These are phyloP conservation scores for Dasypolia templi DNA, from an alignment of 2,888 invertebrate species.

Conservation along the genomic window DNA sequence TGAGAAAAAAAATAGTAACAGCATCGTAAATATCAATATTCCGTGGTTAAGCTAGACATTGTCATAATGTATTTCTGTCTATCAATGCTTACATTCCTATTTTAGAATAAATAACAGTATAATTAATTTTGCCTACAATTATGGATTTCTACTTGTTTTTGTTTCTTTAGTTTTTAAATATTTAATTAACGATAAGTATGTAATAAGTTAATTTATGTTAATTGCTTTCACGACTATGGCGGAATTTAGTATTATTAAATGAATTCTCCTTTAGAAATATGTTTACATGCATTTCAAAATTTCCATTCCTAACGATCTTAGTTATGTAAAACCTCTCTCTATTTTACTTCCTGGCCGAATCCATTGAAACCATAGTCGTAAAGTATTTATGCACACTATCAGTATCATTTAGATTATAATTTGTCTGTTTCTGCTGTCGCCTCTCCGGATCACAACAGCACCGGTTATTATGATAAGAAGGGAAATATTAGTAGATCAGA, in stretches of 20 bases:
- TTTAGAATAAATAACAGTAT: slow-evolving; percentile 52
- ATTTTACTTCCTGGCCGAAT: not conserved
- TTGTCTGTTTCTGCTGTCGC: slow-evolving; percentile 69
- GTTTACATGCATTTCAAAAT: not conserved
- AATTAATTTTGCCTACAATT: slow-evolving; percentile 45
- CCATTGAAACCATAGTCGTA: slow-evolving; percentile 33
- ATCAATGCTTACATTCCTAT: slow-evolving; percentile 54
- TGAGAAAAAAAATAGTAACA: not conserved
- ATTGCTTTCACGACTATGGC: slow-evolving; percentile 43
- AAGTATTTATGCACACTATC: slow-evolving; percentile 40
- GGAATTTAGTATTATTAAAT: not conserved
- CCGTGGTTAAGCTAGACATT: slow-evolving; percentile 27
- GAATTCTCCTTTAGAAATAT: not conserved
- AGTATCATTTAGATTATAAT: slow-evolving; percentile 44
- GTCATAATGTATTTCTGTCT: slow-evolving; percentile 14
- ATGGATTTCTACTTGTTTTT: slow-evolving; percentile 35
- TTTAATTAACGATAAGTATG: slow-evolving; percentile 18
- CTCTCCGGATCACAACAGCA: slow-evolving; percentile 75
- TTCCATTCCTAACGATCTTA: not conserved
- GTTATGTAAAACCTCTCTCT: not conserved
- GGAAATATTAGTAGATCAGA: not conserved
- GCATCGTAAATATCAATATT: not conserved
- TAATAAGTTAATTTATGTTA: slow-evolving; percentile 26
- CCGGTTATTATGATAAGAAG: slow-evolving; percentile 26
- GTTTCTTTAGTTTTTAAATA: slow-evolving; percentile 34